Base-by-base conservation (phyloP, 2,113 vertebrate genomes). In the Poeciliopsis turrubarensis region DNA sequence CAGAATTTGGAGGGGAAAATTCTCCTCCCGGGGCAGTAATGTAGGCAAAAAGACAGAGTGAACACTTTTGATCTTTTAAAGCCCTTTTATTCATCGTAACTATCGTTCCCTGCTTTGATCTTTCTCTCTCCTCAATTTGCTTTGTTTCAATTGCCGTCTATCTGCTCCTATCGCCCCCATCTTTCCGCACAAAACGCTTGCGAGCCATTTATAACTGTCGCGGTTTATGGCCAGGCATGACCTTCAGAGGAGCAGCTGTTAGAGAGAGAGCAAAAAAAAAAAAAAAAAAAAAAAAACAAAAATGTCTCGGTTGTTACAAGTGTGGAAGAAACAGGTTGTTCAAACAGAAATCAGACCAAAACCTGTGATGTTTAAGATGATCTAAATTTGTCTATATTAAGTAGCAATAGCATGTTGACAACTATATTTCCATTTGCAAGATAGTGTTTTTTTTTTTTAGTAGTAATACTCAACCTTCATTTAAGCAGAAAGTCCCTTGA, bases 71-170 rank as follows among this genome's bases (percentile, higher is more conserved):
- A 79, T 81, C 70, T 77, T 79, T 80, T 37, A 74, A 75, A 75
- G 32, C 39, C 26, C 27, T 72, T 66, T 87, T 63, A 81, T 73
- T 72, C 62, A 62, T 79, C 68, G 57, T 37, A 62, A 65, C 47
- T 60, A 41, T 74, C 63, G 74, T 5, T 76, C 5, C 54, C 76
- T 32, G 41, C 72, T 88, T 88, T 86, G 78, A 89, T 85, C 83
- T 79, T 77, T 51, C 29, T 9, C 64, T 76, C 54, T 19, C 70
- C 69, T 57, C 68, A 64, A 39, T 72, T 80, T 51, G 80, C 79
- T 73, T 72, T 64, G 70, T 84, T 78, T 57, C 69, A 65, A 73
- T 47, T 60, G 31, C 39, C 63, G 30, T 60, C 57, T 65, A 17
- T 73, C 73, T 26, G 9, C 67, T 47, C 64, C 60, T 31, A 70